These are phyloP conservation scores for Antheraea assamensis DNA, from an alignment of 2,888 invertebrate genomes.

Conservation along the genomic window DNA sequence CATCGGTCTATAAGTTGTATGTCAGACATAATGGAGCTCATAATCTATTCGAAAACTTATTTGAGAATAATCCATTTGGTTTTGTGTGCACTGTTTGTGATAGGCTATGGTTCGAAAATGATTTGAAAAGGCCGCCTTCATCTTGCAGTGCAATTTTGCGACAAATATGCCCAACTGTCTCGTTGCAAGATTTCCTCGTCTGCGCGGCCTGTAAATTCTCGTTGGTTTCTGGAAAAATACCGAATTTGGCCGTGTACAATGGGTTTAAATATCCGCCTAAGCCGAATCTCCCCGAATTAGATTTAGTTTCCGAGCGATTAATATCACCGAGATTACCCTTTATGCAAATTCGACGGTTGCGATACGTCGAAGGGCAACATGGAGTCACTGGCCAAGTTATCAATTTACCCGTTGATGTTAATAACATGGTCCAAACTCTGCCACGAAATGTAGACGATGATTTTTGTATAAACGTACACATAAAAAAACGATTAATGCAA, in stretches of 20 bases:
- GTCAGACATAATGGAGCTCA: slow-evolving; percentile 22
- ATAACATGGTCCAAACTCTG: slow-evolving; percentile 28
- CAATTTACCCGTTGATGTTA: slow-evolving; percentile 28
- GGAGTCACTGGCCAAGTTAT: slow-evolving; percentile 30
- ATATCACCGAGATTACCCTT: slow-evolving; percentile 32
- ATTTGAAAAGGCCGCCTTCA: slow-evolving; percentile 27
- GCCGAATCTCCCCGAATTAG: slow-evolving; percentile 24
- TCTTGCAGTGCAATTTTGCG: slow-evolving; percentile 20
- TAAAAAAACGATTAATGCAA: slow-evolving; percentile 4
- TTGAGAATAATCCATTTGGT: slow-evolving; percentile 31
- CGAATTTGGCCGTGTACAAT: slow-evolving; percentile 25
- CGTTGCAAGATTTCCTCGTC: slow-evolving; percentile 18
- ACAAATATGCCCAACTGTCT: slow-evolving; percentile 19
- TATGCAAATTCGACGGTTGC: slow-evolving; percentile 31
- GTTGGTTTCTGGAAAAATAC: slow-evolving; percentile 24
- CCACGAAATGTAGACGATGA: slow-evolving; percentile 27
- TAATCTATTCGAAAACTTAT: slow-evolving; percentile 28
- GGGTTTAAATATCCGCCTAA: slow-evolving; percentile 28
- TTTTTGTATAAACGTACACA: slow-evolving; percentile 20
- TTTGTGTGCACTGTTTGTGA: slow-evolving; percentile 32
- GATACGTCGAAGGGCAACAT: slow-evolving; percentile 24
- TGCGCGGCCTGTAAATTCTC: slow-evolving; percentile 26
- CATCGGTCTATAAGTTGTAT: slow-evolving; percentile 27
- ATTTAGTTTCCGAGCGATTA: slow-evolving; percentile 27
- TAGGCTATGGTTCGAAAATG: slow-evolving; percentile 31